Conservation (phyloP, 2,113 vertebrate species). For the Columbina picui region DNA sequence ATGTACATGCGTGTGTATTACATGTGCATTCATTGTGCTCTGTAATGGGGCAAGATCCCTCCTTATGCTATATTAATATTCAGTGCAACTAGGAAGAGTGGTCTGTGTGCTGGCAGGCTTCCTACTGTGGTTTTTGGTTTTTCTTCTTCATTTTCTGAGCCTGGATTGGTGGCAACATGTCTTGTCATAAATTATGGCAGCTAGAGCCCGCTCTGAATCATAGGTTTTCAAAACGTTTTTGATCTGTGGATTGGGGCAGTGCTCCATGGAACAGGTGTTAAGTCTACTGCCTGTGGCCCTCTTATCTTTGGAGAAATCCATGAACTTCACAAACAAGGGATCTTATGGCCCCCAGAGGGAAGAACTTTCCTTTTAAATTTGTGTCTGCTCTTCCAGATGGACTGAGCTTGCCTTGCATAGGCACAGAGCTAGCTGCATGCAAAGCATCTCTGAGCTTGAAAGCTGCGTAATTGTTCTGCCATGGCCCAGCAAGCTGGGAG, state of each 20-base stretch:
- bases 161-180: neutral
- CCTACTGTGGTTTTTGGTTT: neutral
- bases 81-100: neutral
- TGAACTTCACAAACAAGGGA: neutral
- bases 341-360: neutral
- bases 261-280: rapidly evolving
- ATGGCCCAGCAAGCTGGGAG: neutral
- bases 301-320: neutral
- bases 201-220: neutral
- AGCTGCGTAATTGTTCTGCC: neutral
- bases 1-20: too few species aligned
- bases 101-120: neutral
- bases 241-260: neutral
- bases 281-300: neutral
- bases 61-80: neutral
- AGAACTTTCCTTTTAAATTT: neutral
- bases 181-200: neutral
- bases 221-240: neutral
- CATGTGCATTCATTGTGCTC: neutral
- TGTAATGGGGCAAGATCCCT: neutral
- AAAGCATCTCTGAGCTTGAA: neutral
- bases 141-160: neutral
- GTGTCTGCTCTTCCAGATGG: neutral
- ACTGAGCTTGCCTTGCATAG: neutral
- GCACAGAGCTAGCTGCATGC: rapidly evolving